Percentiles rank a stretch among this genome's conserved stretches.
Evolutionary conservation across 2,888 invertebrate genomes (phyloP).

Genomic region (Alloplasta piceator): DNA sequence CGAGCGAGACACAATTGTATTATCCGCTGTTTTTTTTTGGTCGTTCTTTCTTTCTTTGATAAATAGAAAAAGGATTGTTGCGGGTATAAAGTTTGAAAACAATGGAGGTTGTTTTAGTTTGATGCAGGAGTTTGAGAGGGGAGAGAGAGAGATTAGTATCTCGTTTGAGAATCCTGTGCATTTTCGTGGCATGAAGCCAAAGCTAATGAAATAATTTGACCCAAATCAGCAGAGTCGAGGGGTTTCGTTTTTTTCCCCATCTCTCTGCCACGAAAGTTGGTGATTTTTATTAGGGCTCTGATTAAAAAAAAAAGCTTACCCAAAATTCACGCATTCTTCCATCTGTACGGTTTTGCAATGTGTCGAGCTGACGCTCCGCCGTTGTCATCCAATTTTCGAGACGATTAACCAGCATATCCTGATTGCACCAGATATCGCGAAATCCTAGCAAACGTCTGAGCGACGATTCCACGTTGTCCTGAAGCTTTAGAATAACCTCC

Average conservation of each 20-base stretch:
- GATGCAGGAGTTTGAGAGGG: slow-evolving; percentile 24
- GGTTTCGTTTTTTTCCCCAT: slow-evolving; percentile 43
- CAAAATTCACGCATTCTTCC: slow-evolving; percentile 93
- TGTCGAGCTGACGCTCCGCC: slow-evolving; percentile 89
- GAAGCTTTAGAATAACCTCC: slow-evolving; percentile 89
- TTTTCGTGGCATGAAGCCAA: slow-evolving; percentile 60
- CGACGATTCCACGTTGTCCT: slow-evolving; percentile 90
- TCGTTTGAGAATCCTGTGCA: slow-evolving; percentile 19
- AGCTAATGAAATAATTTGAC: slow-evolving; percentile 67
- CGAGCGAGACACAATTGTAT: slow-evolving; percentile 12
- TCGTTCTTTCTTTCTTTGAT: background rate
- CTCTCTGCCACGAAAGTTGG: slow-evolving; percentile 3
- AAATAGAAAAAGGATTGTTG: slow-evolving; percentile 19
- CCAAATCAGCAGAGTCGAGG: slow-evolving; percentile 44
- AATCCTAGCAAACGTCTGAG: slow-evolving; percentile 89
- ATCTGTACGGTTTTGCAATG: slow-evolving; percentile 87
- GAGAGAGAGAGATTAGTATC: slow-evolving; percentile 60
- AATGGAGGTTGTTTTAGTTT: slow-evolving; percentile 47
- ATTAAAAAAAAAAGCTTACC: slow-evolving; percentile 82
- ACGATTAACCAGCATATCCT: slow-evolving; percentile 89
- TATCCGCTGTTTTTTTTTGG: background rate
- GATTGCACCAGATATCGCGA: slow-evolving; percentile 91
- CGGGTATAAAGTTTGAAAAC: slow-evolving; percentile 50
- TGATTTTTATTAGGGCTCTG: background rate
- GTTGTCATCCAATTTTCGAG: slow-evolving; percentile 91